Percentiles rank a stretch among this genome's conserved stretches.
phyloP scores from a whole-genome alignment of 2,113 vertebrate species.

The Zeus faber region DNA sequence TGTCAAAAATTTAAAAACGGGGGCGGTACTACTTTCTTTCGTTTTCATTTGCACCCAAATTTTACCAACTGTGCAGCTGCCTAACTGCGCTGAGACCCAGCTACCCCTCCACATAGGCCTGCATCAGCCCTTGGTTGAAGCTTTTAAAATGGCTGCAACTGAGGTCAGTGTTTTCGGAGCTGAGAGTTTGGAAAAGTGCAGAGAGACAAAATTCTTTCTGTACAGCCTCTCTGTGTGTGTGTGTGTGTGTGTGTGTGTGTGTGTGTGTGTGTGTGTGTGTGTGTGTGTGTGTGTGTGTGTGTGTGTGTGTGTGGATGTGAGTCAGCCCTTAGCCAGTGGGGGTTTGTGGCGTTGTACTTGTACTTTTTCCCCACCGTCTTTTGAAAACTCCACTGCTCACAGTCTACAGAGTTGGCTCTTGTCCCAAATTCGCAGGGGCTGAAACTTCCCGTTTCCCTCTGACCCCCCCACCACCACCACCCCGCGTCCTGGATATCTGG shows the following conservation, averaged over 20 bases:
- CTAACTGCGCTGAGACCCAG: constrained; percentile 13
- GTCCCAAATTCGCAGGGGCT: constrained; percentile 25
- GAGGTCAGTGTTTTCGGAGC: neutral
- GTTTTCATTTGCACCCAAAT: too few relatives aligned
- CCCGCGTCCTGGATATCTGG: constrained; percentile 75
- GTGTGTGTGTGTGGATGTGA: neutral
- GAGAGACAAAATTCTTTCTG: neutral
- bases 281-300: neutral
- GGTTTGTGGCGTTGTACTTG: constrained; percentile 14
- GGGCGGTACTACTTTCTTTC: too few relatives aligned
- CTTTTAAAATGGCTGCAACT: neutral
- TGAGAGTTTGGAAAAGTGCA: constrained; percentile 2
- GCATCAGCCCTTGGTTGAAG: constrained; percentile 4
- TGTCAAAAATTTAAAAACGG: too few relatives aligned
- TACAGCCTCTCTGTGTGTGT: neutral
- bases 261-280: neutral
- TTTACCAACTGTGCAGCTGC: constrained; percentile 1
- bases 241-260: neutral
- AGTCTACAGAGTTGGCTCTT: neutral
- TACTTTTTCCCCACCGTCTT: too few relatives aligned
- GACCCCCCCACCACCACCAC: constrained; percentile 13
- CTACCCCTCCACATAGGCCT: constrained; percentile 27
- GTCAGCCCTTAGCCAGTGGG: neutral
- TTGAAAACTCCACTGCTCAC: constrained; percentile 4
- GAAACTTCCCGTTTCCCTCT: constrained; percentile 50